Percentiles rank a stretch among this genome's conserved stretches.
Evolutionary conservation across 2,888 invertebrate species (phyloP).

Genomic region (Chydorus sphaericus): DNA sequence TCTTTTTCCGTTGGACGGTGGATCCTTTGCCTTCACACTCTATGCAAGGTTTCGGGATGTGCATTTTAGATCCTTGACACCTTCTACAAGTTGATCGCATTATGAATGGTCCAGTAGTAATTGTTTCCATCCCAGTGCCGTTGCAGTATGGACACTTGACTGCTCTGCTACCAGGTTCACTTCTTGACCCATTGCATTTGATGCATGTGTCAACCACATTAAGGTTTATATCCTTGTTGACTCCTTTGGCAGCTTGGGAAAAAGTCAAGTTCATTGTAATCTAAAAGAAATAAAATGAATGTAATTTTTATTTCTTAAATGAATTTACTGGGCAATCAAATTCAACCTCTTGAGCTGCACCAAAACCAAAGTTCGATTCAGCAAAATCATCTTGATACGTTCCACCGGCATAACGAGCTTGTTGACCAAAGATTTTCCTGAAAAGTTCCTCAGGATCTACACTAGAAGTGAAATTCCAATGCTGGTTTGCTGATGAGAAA

Average conservation of each 20-base stretch:
- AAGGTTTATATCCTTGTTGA: constrained; percentile 79
- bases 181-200: constrained; percentile 69
- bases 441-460: constrained; percentile 95
- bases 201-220: constrained; percentile 87
- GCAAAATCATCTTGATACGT: constrained; percentile 58
- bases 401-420: constrained; percentile 24
- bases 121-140: constrained; percentile 90
- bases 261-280: constrained; percentile 77
- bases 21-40: constrained; percentile 91
- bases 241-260: constrained; percentile 85
- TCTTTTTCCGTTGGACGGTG: constrained; percentile 69
- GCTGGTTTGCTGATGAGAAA: constrained; percentile 42
- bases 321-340: neutral
- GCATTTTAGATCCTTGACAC: constrained; percentile 71
- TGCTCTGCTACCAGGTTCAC: constrained; percentile 83
- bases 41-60: constrained; percentile 75
- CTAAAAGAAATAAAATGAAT: constrained; percentile 31
- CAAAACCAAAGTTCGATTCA: constrained; percentile 78
- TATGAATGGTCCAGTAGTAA: constrained; percentile 78
- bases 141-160: constrained; percentile 81
- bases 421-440: constrained; percentile 67
- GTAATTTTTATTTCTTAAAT: constrained; percentile 1
- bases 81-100: constrained; percentile 91
- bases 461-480: constrained; percentile 72
- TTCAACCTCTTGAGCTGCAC: constrained; percentile 71